Conservation (phyloP, 1,140 invertebrate species). For the Aphaenogaster ashmeadi region DNA sequence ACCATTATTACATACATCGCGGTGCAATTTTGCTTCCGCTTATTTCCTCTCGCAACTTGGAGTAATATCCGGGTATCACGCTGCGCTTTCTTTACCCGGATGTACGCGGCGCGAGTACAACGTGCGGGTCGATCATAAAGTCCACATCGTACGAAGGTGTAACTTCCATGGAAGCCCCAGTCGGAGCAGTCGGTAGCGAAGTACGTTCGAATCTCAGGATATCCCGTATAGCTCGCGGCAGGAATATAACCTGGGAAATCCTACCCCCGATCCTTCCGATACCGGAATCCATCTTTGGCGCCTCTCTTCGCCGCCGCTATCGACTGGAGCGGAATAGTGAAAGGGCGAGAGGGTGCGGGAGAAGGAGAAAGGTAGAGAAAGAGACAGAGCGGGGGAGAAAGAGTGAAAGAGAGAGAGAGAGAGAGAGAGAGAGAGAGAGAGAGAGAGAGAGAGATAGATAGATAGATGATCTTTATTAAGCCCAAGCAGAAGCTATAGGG, state of each 20-base stretch:
- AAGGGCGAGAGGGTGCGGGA: slow-evolving; percentile 14
- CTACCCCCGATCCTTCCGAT: slow-evolving; percentile 73
- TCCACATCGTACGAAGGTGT: slow-evolving; percentile 50
- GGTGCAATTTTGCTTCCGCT: neutral
- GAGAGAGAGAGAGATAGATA: slow-evolving; percentile 44
- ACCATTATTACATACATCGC: neutral
- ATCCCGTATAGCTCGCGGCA: slow-evolving; percentile 72
- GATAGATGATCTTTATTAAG: neutral
- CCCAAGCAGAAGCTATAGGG: too few relatives aligned
- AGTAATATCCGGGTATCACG: slow-evolving; percentile 18
- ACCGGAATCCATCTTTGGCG: slow-evolving; percentile 75
- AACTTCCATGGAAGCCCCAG: slow-evolving; percentile 68
- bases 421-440: slow-evolving; percentile 40
- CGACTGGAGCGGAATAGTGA: slow-evolving; percentile 38
- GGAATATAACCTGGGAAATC: slow-evolving; percentile 76
- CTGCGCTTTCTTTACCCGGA: slow-evolving; percentile 37
- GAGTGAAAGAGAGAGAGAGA: slow-evolving; percentile 29
- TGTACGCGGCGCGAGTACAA: neutral
- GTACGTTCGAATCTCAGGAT: slow-evolving; percentile 70
- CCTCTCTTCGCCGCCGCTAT: slow-evolving; percentile 61
- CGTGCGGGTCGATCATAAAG: slow-evolving; percentile 67
- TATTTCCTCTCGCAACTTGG: neutral
- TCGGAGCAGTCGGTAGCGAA: slow-evolving; percentile 65
- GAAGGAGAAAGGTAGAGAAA: neutral
- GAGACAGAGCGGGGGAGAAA: neutral